A percentile compares a stretch with the other conserved stretches of the same genome.
phyloP scores from a whole-genome alignment of 2,113 vertebrate genomes.

The Rhinoptilus africanus region DNA sequence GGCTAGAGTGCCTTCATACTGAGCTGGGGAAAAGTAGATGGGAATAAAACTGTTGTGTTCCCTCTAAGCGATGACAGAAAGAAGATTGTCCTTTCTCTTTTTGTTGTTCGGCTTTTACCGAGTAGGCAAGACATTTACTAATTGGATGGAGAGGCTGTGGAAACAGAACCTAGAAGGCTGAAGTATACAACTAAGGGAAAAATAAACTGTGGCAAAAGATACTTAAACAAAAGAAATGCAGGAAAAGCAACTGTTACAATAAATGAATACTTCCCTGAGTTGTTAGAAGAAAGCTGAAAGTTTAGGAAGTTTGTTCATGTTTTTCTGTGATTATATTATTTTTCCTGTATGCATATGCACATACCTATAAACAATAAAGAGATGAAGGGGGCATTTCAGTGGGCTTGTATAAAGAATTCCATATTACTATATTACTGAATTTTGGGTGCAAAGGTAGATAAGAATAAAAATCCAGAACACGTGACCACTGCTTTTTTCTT shows the following conservation, averaged over 20 bases:
- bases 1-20: neutral
- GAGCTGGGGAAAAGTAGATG: neutral
- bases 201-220: neutral
- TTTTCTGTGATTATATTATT: neutral
- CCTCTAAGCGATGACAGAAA: neutral
- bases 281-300: neutral
- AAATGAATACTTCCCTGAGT: neutral
- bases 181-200: neutral
- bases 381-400: neutral
- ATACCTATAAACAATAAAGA: neutral
- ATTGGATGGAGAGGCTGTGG: neutral
- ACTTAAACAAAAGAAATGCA: neutral
- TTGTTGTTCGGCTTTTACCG: neutral
- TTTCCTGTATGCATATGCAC: neutral
- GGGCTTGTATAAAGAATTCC: neutral
- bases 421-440: neutral
- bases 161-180: neutral
- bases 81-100: neutral
- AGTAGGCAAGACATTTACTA: neutral
- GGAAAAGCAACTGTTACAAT: neutral
- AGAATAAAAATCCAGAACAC: neutral
- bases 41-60: neutral
- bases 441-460: constrained; percentile 5
- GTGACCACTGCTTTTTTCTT: neutral
- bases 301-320: neutral